Evolutionary conservation across 1,140 invertebrate genomes (phyloP).

Genomic region (Maconellicoccus hirsutus): DNA sequence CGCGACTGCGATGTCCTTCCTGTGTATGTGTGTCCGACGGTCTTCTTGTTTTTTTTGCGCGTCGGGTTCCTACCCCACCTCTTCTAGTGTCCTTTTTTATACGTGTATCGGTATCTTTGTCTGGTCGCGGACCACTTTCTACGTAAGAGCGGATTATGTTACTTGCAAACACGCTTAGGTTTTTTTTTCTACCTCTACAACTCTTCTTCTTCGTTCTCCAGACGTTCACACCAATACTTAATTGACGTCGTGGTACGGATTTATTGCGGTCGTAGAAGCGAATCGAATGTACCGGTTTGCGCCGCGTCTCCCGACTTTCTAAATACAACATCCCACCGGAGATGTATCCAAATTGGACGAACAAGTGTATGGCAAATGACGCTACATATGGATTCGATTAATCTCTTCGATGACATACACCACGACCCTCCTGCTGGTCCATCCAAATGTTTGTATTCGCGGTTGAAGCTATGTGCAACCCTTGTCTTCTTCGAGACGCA

Average conservation of each 20-base stretch:
- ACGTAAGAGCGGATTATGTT: conserved; percentile 16
- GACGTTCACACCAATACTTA: neutral
- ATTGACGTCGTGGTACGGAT: neutral
- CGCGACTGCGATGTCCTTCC: conserved; percentile 14
- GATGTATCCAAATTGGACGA: too few species aligned
- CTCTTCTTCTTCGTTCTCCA: neutral
- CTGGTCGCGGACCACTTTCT: conserved; percentile 12
- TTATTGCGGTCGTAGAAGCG: neutral
- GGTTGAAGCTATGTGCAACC: too few species aligned
- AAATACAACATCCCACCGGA: too few species aligned
- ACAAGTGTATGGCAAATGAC: too few species aligned
- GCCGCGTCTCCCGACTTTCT: neutral
- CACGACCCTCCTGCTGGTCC: too few species aligned
- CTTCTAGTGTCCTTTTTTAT: neutral
- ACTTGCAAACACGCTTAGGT: conserved; percentile 8
- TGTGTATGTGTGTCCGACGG: neutral
- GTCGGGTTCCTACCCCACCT: neutral
- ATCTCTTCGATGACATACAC: too few species aligned
- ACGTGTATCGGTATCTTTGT: neutral
- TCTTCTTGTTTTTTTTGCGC: neutral
- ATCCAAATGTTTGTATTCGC: too few species aligned
- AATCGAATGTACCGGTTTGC: neutral
- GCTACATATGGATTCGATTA: too few species aligned
- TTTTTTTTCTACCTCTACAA: too few species aligned
- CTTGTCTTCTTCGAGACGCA: too few species aligned